Base-by-base conservation (phyloP, 2,113 vertebrate genomes). In the Otis tarda region DNA sequence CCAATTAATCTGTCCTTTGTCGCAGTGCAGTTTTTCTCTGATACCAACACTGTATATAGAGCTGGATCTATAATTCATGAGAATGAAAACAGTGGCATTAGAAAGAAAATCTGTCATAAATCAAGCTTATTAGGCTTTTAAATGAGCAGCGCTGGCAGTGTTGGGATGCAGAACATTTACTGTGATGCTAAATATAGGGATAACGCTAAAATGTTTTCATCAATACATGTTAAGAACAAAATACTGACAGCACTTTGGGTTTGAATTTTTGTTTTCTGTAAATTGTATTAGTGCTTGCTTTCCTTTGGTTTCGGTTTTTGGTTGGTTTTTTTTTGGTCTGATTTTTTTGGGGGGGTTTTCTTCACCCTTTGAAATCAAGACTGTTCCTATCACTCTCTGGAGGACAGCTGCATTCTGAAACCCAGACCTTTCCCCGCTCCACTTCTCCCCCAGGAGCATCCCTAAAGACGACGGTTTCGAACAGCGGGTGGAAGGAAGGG, bases 51-150 rank as follows among this genome's bases (percentile, higher is more conserved):
- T 82, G 52, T 71, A 69, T 31, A 52, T 23, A 35, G 59, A 83
- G 21, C 67, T 71, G 93, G 86, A 91, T 90, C 92, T 79, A 68
- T 89, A 87, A 90, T 87, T 94, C 89, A 90, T 70, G 87, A 91
- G 86, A 64, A 75, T 12, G 39, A 71, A 89, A 93, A 86, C 85
- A 91, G 39, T 8, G 69, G 94, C 61, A 92, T 79, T 87, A 93
- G 81, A 79, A 82, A 82, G 81, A 80, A 82, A 94, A 69, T 28
- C 25, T 94, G 92, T 87, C 89, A 83, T 64, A 86, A 95, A 90
- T 73, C 7, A 73, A 89, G 25, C 84, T 76, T 76, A 79, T 78
- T 61, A 39, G 65, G 92, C 70, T 85, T 94, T 90, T 86, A 87
- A 92, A 78, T 49, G 56, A 67, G 89, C 39, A 39, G 24, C 8